phyloP scores from a whole-genome alignment of 2,888 invertebrate genomes.

The Parascotia fuliginaria region DNA sequence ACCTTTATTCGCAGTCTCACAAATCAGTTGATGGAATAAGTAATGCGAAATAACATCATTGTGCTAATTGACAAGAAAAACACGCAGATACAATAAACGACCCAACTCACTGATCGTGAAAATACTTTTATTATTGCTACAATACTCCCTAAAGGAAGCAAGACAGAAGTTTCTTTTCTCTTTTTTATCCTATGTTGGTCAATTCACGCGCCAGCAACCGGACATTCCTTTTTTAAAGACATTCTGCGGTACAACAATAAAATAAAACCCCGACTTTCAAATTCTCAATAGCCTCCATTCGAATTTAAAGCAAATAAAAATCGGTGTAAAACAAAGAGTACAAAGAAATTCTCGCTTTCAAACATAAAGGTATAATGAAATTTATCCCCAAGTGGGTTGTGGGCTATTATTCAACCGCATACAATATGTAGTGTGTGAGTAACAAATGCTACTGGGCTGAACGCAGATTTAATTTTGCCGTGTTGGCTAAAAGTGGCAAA shows the following conservation, averaged over 20 bases:
- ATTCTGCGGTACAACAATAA: constrained; percentile 6
- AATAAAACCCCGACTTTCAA: constrained; percentile 32
- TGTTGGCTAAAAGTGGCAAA: constrained; percentile 46
- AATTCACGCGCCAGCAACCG: neutral
- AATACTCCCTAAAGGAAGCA: too few relatives aligned
- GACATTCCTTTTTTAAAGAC: neutral
- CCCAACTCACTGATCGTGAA: too few relatives aligned
- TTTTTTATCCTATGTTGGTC: neutral
- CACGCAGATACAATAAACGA: too few relatives aligned
- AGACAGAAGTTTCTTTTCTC: too few relatives aligned
- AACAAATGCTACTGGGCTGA: constrained; percentile 71
- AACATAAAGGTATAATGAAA: constrained; percentile 81
- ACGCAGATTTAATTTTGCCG: constrained; percentile 48
- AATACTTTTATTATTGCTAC: too few relatives aligned
- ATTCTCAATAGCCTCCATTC: constrained; percentile 40
- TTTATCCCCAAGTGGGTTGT: constrained; percentile 81
- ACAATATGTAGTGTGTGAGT: constrained; percentile 78
- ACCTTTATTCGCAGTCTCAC: too few relatives aligned
- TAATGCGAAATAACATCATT: too few relatives aligned
- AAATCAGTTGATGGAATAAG: too few relatives aligned
- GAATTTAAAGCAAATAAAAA: constrained; percentile 68
- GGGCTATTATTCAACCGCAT: constrained; percentile 80
- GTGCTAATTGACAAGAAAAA: too few relatives aligned
- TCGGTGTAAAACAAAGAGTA: constrained; percentile 63
- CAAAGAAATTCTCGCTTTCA: constrained; percentile 70